Base-by-base conservation (phyloP, 2,797 vertebrate genomes). In the Orientallactaga sibirica region DNA sequence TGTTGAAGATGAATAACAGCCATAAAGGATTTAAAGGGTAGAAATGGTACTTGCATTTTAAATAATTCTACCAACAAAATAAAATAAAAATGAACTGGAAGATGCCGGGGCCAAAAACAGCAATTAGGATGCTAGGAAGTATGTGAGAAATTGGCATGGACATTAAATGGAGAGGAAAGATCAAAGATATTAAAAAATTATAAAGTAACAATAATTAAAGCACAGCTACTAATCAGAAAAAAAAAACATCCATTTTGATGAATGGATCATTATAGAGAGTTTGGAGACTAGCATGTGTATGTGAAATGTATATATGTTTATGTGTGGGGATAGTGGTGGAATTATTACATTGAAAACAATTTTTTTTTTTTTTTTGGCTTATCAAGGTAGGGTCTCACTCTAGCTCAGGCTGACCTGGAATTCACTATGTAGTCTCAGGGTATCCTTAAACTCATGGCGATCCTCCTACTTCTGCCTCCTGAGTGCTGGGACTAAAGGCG, bases 31-130 rank as follows among this genome's bases (percentile, higher is more conserved):
- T 93, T 90, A 71, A 74, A 89, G 76, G 64, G 4, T 67, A 85
- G 67, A 94, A 71, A 70, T 73, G 33, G 84, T 81, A 70, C 5
- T 71, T 94, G 55, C 18, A 43, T 94, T 91, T 95, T 78, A 79
- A 83, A 41, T 95, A 62, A 67, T 89, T 70, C 82, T 67, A 81
- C 43, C 9, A 75, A 33, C 9, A 67, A 5, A 78, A 6, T 66
- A 37, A 37, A 37, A 37, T 7, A 71, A 41, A 77, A 94, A 91
- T 93, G 79, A 88, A 66, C 67, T 37, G 43, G 37, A 66, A 48
- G 71, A 94, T 48, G 33, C 11, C n/a, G n/a, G 86, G 94, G 55
- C 24, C n/a, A 22, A 24, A 91, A 37, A 87, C 43, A 81, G 11
- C 33, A 27, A 27, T 74, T 80, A 79, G 90, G 70, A 88, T 71